These are phyloP conservation scores for Drosophila prosaltans DNA, from an alignment of 1,140 invertebrate species.

Conservation along the genomic window DNA sequence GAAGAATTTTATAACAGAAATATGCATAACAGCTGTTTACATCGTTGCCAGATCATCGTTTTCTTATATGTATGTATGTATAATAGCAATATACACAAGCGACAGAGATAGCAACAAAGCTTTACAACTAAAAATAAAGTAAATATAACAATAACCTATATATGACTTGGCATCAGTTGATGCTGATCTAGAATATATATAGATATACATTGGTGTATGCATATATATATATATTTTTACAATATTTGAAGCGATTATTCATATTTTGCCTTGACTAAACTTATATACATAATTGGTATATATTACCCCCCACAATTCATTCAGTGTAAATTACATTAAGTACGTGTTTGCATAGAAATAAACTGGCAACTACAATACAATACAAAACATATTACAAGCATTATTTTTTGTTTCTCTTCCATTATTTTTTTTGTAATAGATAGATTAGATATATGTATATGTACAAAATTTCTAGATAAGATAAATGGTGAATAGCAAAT, in stretches of 20 bases:
- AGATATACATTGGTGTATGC: neutral
- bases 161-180: neutral
- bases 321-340: neutral
- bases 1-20: neutral
- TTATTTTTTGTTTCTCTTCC: neutral
- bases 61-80: neutral
- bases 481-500: too few species aligned
- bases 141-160: neutral
- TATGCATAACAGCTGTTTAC: neutral
- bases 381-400: neutral
- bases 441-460: too few species aligned
- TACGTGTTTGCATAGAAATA: neutral
- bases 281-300: neutral
- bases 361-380: neutral
- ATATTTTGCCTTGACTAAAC: too few species aligned
- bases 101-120: neutral
- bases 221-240: neutral
- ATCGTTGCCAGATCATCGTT: neutral
- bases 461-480: neutral
- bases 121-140: neutral
- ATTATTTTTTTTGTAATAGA: too few species aligned
- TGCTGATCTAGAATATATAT: conserved; percentile 5
- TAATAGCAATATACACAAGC: neutral
- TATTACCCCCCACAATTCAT: neutral
- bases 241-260: neutral